These are phyloP conservation scores for Halcyon chelicuti DNA, from an alignment of 2,797 vertebrate genomes.

Conservation along the genomic window DNA sequence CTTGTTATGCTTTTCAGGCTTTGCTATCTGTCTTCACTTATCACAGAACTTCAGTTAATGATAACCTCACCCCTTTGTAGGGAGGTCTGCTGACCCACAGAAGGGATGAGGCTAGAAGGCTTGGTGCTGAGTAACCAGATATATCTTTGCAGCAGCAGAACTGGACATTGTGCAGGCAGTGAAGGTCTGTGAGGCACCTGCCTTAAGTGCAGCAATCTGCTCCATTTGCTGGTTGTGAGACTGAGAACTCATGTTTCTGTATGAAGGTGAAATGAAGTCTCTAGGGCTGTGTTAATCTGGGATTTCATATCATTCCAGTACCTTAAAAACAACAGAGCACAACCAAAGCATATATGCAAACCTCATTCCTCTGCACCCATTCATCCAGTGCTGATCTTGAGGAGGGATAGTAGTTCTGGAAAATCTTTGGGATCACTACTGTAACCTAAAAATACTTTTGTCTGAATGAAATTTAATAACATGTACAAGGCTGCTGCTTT, in stretches of 20 bases:
- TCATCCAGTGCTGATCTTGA: background rate
- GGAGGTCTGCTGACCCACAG: background rate
- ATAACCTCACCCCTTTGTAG: fast-evolving
- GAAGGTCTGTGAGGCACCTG: background rate
- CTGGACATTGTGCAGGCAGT: fast-evolving
- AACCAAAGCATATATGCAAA: background rate
- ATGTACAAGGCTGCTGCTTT: background rate
- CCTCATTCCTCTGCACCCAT: background rate
- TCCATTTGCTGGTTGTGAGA: background rate
- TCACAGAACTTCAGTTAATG: background rate
- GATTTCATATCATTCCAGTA: background rate
- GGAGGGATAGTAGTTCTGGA: background rate
- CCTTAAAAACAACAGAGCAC: background rate
- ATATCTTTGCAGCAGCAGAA: background rate
- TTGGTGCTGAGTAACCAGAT: background rate
- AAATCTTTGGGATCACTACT: background rate
- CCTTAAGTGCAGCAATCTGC: background rate
- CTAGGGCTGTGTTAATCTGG: background rate
- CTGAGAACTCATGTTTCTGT: background rate
- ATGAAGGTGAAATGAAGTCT: background rate
- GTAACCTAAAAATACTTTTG: background rate
- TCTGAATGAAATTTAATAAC: background rate
- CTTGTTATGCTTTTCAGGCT: background rate
- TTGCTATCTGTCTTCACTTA: background rate
- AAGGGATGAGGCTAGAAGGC: background rate